Conservation (phyloP, 2,113 vertebrate genomes). For the Scophthalmus maximus region DNA sequence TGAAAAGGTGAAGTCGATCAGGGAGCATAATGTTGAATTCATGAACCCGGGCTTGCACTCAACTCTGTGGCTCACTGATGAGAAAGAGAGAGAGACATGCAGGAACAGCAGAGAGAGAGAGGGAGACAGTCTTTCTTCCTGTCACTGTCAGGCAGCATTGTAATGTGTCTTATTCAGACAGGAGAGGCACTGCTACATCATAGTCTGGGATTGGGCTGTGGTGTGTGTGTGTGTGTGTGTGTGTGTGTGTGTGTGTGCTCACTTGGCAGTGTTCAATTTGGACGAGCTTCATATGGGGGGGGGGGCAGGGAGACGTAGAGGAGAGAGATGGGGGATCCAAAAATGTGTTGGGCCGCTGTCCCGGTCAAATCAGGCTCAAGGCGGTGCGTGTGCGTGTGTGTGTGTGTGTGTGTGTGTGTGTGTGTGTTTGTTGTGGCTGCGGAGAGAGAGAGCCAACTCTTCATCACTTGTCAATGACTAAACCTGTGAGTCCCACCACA, state of each 20-base stretch:
- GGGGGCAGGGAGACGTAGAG: constrained; percentile 33
- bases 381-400: constrained; percentile 45
- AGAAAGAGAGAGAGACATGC: too few relatives aligned
- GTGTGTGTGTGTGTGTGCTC: constrained; percentile 44
- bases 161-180: constrained; percentile 63
- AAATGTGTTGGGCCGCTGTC: constrained; percentile 71
- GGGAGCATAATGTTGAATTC: constrained; percentile 24
- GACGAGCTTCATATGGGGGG: constrained; percentile 43
- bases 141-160: constrained; percentile 42
- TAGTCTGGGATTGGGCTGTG: constrained; percentile 39
- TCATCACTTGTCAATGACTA: constrained; percentile 56
- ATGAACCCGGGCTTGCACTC: constrained; percentile 27
- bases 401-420: too few relatives aligned
- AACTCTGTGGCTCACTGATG: constrained; percentile 7
- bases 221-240: constrained; percentile 29
- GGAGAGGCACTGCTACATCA: constrained; percentile 67
- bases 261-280: constrained; percentile 68
- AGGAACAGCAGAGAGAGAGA: not conserved
- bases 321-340: constrained; percentile 54
- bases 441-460: constrained; percentile 42
- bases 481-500: constrained; percentile 13
- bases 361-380: constrained; percentile 62
- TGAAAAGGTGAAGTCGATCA: constrained; percentile 40
- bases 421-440: constrained; percentile 50
- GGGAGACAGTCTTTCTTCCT: constrained; percentile 28